phyloP scores from a whole-genome alignment of 2,888 invertebrate genomes.

The Dastarcus helophoroides region DNA sequence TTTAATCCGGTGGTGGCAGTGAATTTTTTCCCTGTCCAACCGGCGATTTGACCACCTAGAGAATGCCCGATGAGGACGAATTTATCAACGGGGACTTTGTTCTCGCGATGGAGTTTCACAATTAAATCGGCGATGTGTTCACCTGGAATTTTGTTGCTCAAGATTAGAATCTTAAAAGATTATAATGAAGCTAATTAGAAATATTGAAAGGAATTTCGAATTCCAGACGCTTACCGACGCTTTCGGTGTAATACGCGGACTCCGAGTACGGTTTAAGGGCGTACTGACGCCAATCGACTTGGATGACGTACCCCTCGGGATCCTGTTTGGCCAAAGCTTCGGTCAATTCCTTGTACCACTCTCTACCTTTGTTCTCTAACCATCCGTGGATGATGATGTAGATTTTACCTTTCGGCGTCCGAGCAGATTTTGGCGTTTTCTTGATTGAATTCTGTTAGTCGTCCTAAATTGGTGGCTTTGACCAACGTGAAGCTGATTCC shows the following conservation, averaged over 20 bases:
- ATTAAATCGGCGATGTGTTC: constrained; percentile 20
- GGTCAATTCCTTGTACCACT: constrained; percentile 23
- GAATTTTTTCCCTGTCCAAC: constrained; percentile 24
- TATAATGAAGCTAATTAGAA: background rate
- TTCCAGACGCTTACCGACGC: constrained; percentile 20
- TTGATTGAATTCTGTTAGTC: constrained; percentile 5
- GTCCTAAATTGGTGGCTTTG: constrained; percentile 2
- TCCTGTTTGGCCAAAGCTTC: constrained; percentile 19
- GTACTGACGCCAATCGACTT: constrained; percentile 25
- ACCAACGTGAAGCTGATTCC: constrained; percentile 6
- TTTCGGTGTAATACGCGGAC: constrained; percentile 24
- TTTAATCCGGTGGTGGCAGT: constrained; percentile 16
- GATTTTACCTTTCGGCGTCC: constrained; percentile 7
- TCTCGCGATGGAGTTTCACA: constrained; percentile 18
- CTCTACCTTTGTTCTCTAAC: constrained; percentile 18
- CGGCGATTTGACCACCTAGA: constrained; percentile 23
- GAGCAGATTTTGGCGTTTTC: constrained; percentile 7
- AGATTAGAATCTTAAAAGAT: constrained; percentile 1
- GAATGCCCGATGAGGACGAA: constrained; percentile 26
- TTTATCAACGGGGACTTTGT: constrained; percentile 18
- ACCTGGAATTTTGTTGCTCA: constrained; percentile 14
- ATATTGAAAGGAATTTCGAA: background rate
- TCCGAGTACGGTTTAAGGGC: constrained; percentile 22
- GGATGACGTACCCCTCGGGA: constrained; percentile 17
- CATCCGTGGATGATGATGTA: constrained; percentile 21